Base-by-base conservation (phyloP, 2,888 invertebrate genomes). In the Lysandra coridon region DNA sequence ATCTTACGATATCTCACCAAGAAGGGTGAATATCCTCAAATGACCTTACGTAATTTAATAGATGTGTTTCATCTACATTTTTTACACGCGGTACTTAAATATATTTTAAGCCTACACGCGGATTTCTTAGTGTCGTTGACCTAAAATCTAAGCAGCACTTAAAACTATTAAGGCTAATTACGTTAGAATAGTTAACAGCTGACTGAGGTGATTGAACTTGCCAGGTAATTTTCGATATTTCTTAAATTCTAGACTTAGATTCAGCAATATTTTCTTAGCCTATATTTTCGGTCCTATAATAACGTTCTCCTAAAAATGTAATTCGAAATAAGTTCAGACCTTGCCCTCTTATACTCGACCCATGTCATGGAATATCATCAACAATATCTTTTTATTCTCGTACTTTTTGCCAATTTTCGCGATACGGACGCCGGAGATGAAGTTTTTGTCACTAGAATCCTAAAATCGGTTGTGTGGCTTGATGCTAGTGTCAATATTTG, bases 141-240 rank as follows among this genome's bases (percentile, higher is more conserved):
- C 23, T 64, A 64, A 64, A 64, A 64, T 64, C 64, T 64, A 23
- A 33, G 14, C 14, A 69, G 69, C 37, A 37, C 69, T 69, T 69
- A 69, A 14, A 69, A 69, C 69, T 69, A 69, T 69, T 69, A 37
- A 17, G 69, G 69, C 69, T 69, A 37, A 69, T 69, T 69, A 37
- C 33, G 69, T 69, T 69, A 69, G 6, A 69, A 17, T 69, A 14
- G 69, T 69, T 69, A 30, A 64, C 30, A 64, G 30, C 30, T 69
- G 69, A 37, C 69, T 69, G 69, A 37, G 69, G 33, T 69, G 33
- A 69, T 69, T 69, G 69, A 69, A 33, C 69, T 69, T 33, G 33
- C 17, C 69, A 69, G 33, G 33, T 33, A 17, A 33, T 12, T 33
- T 64, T 33, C 69, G 4, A 14, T 6, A 33, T 14, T 37, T 69